These are phyloP conservation scores for Arctocebus calabarensis DNA, from an alignment of 2,797 vertebrate species.

Conservation along the genomic window DNA sequence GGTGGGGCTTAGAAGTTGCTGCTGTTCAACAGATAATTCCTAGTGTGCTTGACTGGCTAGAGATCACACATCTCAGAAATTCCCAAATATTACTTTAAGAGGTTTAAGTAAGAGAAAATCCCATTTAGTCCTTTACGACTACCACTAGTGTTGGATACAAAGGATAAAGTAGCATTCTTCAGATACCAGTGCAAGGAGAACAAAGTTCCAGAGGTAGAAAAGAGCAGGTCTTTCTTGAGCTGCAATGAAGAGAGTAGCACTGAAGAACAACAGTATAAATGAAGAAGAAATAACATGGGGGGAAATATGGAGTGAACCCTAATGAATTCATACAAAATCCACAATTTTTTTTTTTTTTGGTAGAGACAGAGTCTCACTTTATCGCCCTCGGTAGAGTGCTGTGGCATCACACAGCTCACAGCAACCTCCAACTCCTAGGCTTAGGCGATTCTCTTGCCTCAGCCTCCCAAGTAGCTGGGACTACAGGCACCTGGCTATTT, in stretches of 20 bases:
- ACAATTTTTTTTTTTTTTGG: neutral
- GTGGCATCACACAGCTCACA: too few species aligned
- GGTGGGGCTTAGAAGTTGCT: neutral
- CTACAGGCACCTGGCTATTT: too few species aligned
- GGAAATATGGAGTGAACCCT: neutral
- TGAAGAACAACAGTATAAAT: neutral
- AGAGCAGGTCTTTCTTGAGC: neutral
- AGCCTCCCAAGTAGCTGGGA: too few species aligned
- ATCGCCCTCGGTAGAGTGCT: too few species aligned
- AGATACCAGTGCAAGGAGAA: neutral
- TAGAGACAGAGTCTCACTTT: too few species aligned
- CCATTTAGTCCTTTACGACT: neutral
- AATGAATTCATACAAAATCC: neutral
- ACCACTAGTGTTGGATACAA: neutral
- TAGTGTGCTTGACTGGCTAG: neutral
- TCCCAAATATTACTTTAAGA: neutral
- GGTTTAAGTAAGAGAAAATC: neutral
- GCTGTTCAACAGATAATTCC: neutral
- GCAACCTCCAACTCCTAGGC: too few species aligned
- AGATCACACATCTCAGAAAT: neutral
- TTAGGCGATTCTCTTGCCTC: too few species aligned
- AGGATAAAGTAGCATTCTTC: neutral
- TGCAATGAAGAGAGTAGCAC: neutral
- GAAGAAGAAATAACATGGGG: neutral
- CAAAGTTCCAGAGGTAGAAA: neutral